Evolutionary conservation across 2,797 vertebrate species (phyloP).

Genomic region (Artibeus jamaicensis): DNA sequence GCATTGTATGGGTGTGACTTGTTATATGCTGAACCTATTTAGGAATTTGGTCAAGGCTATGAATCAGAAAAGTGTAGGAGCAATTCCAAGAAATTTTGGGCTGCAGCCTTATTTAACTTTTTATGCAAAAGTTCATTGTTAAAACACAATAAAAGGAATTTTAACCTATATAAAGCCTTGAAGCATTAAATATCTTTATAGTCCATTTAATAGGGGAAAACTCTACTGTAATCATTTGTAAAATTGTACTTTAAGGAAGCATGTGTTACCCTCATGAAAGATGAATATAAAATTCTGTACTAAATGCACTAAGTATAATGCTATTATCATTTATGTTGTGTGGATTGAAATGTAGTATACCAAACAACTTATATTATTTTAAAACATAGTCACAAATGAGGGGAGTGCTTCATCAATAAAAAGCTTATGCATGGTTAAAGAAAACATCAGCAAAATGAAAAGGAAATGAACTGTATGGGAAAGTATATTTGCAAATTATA

Average conservation of each 20-base stretch:
- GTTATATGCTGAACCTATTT: constrained; percentile 54
- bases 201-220: neutral
- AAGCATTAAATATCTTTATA: constrained; percentile 17
- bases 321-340: neutral
- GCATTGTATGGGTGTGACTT: constrained; percentile 53
- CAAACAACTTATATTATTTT: neutral
- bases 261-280: neutral
- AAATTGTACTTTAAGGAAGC: constrained; percentile 19
- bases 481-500: too few relatives aligned
- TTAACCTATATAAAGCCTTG: neutral
- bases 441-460: too few relatives aligned
- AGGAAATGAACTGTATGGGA: too few relatives aligned
- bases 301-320: neutral
- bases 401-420: too few relatives aligned
- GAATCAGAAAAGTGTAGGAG: constrained; percentile 52
- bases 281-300: neutral
- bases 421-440: too few relatives aligned
- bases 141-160: constrained; percentile 45
- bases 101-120: constrained; percentile 30
- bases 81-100: constrained; percentile 38
- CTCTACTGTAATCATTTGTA: neutral
- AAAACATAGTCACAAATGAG: neutral
- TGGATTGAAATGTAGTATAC: neutral
- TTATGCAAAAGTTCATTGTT: constrained; percentile 35
- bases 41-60: constrained; percentile 49